Evolutionary conservation across 2,888 invertebrate species (phyloP).

Genomic region (Pherbina coryleti): DNA sequence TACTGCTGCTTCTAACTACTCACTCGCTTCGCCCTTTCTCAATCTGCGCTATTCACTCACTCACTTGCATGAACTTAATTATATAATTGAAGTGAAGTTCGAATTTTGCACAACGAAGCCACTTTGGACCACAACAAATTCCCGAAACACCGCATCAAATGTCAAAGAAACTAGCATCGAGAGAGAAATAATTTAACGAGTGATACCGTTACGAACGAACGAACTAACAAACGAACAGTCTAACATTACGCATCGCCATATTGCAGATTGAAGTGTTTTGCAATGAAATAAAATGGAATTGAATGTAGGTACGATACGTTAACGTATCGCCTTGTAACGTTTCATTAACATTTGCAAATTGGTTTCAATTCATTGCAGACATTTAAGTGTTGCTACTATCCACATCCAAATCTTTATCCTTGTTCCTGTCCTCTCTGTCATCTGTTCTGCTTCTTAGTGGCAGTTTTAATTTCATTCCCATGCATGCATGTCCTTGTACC

Average conservation of each 20-base stretch:
- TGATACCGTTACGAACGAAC: neutral
- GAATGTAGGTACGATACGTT: neutral
- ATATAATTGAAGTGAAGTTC: conserved; percentile 64
- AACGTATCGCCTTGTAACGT: conserved; percentile 41
- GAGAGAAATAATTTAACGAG: conserved; percentile 14
- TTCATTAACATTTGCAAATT: conserved; percentile 64
- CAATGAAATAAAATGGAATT: conserved; percentile 3
- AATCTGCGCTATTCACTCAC: neutral
- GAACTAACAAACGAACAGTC: neutral
- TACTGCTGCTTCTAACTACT: neutral
- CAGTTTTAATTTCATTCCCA: too few relatives aligned
- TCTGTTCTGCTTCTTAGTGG: neutral
- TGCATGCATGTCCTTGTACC: neutral
- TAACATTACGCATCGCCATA: neutral
- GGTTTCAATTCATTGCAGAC: conserved; percentile 60
- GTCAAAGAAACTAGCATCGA: conserved; percentile 56
- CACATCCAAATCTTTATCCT: neutral
- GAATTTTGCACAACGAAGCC: neutral
- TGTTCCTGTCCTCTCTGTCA: neutral
- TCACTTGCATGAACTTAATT: conserved; percentile 59
- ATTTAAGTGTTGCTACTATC: conserved; percentile 24
- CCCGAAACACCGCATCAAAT: conserved; percentile 58
- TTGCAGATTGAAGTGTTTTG: neutral
- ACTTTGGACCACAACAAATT: conserved; percentile 43
- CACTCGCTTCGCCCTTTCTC: neutral